These are phyloP conservation scores for Chiloscyllium punctatum DNA, from an alignment of 2,797 vertebrate genomes.

Conservation along the genomic window DNA sequence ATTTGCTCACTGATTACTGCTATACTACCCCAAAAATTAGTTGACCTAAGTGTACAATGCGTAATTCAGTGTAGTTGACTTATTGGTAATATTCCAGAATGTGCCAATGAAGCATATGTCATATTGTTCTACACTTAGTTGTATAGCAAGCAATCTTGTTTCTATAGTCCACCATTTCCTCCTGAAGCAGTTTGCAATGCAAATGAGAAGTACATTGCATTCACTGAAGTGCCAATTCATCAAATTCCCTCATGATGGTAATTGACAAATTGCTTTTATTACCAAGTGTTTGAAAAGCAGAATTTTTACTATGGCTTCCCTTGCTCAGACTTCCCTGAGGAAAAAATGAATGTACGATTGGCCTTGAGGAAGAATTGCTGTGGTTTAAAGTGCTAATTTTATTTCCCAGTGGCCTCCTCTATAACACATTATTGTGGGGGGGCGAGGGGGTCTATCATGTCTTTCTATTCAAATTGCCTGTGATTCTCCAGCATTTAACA, in stretches of 20 bases:
- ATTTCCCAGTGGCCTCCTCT: conserved; percentile 60
- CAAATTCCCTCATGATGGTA: background rate
- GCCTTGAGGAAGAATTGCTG: conserved; percentile 11
- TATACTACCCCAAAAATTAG: background rate
- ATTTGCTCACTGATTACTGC: background rate
- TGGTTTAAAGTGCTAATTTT: conserved; percentile 47
- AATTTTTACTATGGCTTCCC: background rate
- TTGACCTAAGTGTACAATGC: background rate
- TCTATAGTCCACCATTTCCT: conserved; percentile 33
- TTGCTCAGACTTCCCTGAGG: background rate
- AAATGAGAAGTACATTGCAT: background rate
- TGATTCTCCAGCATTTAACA: conserved; percentile 71
- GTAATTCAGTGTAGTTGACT: background rate
- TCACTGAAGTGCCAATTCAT: conserved; percentile 14
- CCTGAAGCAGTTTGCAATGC: background rate
- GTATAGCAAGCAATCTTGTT: background rate
- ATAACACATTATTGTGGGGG: conserved; percentile 64
- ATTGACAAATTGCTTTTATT: conserved; percentile 33
- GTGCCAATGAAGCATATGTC: background rate
- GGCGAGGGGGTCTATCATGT: conserved; percentile 63
- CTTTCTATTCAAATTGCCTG: conserved; percentile 69
- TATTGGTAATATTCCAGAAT: background rate
- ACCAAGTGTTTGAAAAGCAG: background rate
- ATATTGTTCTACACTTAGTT: background rate
- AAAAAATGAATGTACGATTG: conserved; percentile 2